These are phyloP conservation scores for Argyresthia albistria DNA, from an alignment of 2,888 invertebrate genomes.

Conservation along the genomic window DNA sequence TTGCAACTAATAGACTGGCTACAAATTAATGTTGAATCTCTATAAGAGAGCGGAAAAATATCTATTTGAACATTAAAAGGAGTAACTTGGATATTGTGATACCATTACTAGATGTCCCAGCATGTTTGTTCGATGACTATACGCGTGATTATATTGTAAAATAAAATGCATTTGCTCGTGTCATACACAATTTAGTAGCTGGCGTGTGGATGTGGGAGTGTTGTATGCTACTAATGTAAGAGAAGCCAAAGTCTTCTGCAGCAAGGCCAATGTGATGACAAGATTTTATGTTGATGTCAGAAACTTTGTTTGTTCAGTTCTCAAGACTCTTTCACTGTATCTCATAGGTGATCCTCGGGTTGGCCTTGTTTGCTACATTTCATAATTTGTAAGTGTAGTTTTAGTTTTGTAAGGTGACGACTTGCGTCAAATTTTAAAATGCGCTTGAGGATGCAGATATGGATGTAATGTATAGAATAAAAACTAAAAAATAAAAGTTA, in stretches of 20 bases:
- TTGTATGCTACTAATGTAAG: constrained; percentile 37
- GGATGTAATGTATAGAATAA: constrained; percentile 35
- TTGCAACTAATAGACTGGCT: constrained; percentile 53
- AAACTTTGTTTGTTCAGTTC: no score
- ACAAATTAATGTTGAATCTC: constrained; percentile 52
- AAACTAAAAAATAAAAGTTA: constrained; percentile 35
- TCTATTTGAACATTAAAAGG: not conserved
- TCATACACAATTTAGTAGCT: constrained; percentile 6
- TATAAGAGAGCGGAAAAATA: constrained; percentile 35
- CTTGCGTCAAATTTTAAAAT: constrained; percentile 26
- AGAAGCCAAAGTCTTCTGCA: constrained; percentile 62
- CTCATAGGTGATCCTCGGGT: no score
- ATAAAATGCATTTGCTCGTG: constrained; percentile 14
- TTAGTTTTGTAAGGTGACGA: constrained; percentile 38
- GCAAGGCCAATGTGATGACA: no score
- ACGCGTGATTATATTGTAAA: constrained; percentile 2
- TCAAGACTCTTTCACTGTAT: no score
- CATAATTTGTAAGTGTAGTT: constrained; percentile 37
- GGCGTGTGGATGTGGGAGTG: constrained; percentile 16
- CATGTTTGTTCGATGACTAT: not conserved
- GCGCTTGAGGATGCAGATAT: constrained; percentile 25
- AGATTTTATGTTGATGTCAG: no score
- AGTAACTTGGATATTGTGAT: not conserved
- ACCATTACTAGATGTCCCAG: not conserved
- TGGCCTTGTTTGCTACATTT: constrained; percentile 12